phyloP scores from a whole-genome alignment of 2,888 invertebrate genomes.

The Creontiades dilutus region DNA sequence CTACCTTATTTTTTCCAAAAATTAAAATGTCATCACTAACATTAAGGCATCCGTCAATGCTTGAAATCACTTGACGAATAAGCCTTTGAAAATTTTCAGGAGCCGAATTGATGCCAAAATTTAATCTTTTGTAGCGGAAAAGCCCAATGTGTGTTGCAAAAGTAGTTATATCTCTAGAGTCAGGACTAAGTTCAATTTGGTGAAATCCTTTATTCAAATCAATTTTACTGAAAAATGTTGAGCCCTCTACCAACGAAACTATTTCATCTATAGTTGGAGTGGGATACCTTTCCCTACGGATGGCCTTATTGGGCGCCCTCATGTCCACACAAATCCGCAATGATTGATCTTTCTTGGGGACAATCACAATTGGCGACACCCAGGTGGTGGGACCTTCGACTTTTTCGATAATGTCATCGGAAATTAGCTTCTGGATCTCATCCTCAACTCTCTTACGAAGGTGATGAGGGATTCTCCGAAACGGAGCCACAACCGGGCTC shows the following conservation, averaged over 20 bases:
- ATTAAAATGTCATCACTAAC: slow-evolving; percentile 15
- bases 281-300: slow-evolving; percentile 51
- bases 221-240: slow-evolving; percentile 20
- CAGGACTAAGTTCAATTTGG: slow-evolving; percentile 1
- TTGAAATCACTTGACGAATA: neutral
- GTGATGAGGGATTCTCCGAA: too few species aligned
- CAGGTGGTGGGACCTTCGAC: too few species aligned
- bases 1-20: neutral
- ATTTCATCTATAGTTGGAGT: slow-evolving; percentile 55
- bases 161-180: slow-evolving; percentile 45
- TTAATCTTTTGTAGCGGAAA: slow-evolving; percentile 49
- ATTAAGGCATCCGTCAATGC: neutral
- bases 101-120: slow-evolving; percentile 49
- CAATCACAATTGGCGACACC: slow-evolving; percentile 41
- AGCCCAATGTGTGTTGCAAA: slow-evolving; percentile 57
- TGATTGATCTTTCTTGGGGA: neutral
- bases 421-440: too few species aligned
- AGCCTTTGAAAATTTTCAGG: slow-evolving; percentile 52
- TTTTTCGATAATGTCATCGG: too few species aligned
- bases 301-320: slow-evolving; percentile 37
- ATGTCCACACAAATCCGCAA: slow-evolving; percentile 25
- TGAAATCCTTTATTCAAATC: slow-evolving; percentile 56
- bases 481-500: too few species aligned
- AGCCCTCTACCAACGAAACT: neutral
- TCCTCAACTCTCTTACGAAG: too few species aligned